These are phyloP conservation scores for Pogonognathellus flavescens DNA, from an alignment of 1,140 invertebrate species.

Conservation along the genomic window DNA sequence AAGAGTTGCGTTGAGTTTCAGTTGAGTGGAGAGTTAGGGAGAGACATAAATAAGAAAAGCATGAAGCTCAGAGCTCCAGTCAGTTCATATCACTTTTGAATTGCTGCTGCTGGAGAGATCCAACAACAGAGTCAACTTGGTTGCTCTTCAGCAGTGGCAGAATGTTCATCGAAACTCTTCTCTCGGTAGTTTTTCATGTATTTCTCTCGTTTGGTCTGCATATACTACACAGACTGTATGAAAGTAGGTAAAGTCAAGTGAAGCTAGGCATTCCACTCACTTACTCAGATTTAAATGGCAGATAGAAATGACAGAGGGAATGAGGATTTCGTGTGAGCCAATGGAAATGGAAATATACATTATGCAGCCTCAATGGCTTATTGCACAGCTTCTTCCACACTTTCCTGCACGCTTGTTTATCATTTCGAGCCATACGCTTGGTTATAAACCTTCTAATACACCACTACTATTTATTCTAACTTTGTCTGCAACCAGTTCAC, in stretches of 20 bases:
- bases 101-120: background rate
- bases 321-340: constrained; percentile 59
- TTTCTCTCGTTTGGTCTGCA: background rate
- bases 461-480: constrained; percentile 4
- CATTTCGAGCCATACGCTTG: constrained; percentile 6
- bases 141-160: background rate
- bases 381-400: constrained; percentile 51
- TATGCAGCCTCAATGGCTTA: constrained; percentile 56
- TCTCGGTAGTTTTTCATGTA: background rate
- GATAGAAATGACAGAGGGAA: constrained; percentile 55
- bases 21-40: constrained; percentile 15
- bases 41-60: constrained; percentile 50
- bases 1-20: constrained; percentile 20
- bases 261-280: constrained; percentile 21
- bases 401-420: constrained; percentile 21
- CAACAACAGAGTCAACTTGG: background rate
- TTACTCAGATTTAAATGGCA: constrained; percentile 40
- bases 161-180: background rate
- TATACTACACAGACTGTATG: constrained; percentile 18
- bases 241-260: constrained; percentile 5
- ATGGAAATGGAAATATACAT: constrained; percentile 60
- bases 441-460: background rate
- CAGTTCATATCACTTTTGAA: constrained; percentile 35
- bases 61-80: constrained; percentile 23
- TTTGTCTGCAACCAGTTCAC: background rate